Base-by-base conservation (phyloP, 2,888 invertebrate genomes). In the Eristalinus sepulchralis region DNA sequence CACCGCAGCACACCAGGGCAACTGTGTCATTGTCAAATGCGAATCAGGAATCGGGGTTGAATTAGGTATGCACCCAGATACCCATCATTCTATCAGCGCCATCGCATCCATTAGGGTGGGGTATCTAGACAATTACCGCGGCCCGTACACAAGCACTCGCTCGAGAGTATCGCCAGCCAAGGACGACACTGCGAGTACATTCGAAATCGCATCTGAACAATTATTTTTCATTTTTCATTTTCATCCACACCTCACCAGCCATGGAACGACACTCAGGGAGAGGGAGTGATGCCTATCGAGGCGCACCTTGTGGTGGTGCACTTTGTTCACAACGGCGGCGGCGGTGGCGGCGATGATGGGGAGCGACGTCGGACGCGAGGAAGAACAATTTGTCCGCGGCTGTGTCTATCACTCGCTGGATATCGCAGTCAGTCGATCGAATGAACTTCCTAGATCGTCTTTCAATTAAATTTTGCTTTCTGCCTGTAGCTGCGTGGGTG, bases 221-320 rank as follows among this genome's bases (percentile, higher is more conserved):
- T 87, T 83, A 83, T 83, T 87, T 79, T 87, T 67, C 75, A 87
- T 87, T 87, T 87, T 83, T 83, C 83, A 79, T 87, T 87, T 83
- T 83, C 83, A 79, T 87, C 83, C 83, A 79, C 87, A 87, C 83
- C 87, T 86, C 79, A 24, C 39, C n/a, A n/a, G n/a, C 47, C 76
- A 20, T 20, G 76, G 76, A 27, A 57, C 57, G 59, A 31, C 53
- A 68, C 66, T 67, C 82, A 83, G 68, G 73, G 57, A 27, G 24
- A 57, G 24, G 57, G 57, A 27, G 57, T 24, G 70, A 83, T 83
- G 66, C 76, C 83, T 75, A 87, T 83, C 67, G 79, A 76, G 87
- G 87, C 83, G 83, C 86, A 86, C 86, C 86, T 83, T 79, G 68
- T 75, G 17, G 17, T 34, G 55, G 57, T 63, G 36, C 55, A 71